Evolutionary conservation across 1,140 invertebrate genomes (phyloP).

Genomic region (Gyrodactylus salaris): DNA sequence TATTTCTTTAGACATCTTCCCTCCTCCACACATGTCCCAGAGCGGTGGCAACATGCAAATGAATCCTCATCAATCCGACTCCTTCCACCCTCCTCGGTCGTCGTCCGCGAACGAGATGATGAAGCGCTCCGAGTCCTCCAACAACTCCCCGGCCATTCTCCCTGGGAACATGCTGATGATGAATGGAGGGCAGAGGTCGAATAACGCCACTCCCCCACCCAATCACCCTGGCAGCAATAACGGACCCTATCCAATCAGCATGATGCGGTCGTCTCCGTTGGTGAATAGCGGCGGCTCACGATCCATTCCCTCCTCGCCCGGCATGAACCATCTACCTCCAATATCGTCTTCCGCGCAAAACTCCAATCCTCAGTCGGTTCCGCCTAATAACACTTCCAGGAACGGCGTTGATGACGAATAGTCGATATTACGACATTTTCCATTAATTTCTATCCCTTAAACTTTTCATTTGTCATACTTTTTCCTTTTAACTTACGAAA

Average conservation of each 20-base stretch:
- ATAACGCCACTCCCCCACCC: not conserved
- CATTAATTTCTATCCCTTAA: too few relatives aligned
- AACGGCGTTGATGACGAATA: too few relatives aligned
- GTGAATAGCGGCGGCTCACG: not conserved
- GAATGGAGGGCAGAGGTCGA: not conserved
- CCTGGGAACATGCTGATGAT: not conserved
- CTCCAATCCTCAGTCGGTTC: not conserved
- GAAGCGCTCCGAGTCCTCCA: not conserved
- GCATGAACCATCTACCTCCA: not conserved
- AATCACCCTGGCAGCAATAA: not conserved
- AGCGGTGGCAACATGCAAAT: too few relatives aligned
- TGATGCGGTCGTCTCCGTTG: not conserved
- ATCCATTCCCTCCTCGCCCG: not conserved
- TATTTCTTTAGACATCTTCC: not conserved
- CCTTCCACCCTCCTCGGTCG: not conserved
- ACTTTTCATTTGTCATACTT: too few relatives aligned
- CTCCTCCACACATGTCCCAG: not conserved
- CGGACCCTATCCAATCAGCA: not conserved
- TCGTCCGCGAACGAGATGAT: not conserved
- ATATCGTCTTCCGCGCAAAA: not conserved
- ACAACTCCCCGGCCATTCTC: not conserved
- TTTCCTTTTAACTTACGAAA: too few relatives aligned
- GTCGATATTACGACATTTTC: too few relatives aligned
- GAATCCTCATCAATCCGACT: not conserved
- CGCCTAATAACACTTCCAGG: not conserved